A percentile compares a stretch with the other conserved stretches of the same genome.
Conservation (phyloP, 2,888 invertebrate genomes). For the Cotesia congregata region DNA sequence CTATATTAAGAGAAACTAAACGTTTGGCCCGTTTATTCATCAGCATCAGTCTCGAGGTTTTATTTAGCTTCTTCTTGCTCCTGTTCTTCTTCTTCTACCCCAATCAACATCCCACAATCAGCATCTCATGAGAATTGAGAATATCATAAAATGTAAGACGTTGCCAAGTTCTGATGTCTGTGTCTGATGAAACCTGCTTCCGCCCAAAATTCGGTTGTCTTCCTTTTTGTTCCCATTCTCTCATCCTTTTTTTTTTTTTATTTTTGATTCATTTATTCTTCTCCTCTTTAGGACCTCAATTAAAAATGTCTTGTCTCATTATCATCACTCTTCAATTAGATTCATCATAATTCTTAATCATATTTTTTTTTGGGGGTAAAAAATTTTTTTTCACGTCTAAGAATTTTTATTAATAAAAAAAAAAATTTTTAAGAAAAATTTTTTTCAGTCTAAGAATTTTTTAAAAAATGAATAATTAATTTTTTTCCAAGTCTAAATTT, state of each 20-base stretch:
- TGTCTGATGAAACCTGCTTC: constrained; percentile 35
- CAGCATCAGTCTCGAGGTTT: not conserved
- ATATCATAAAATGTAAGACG: not conserved
- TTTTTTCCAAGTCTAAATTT: not conserved
- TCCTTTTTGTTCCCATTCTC: constrained; percentile 12
- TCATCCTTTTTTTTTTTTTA: constrained; percentile 7
- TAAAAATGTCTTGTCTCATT: constrained; percentile 17
- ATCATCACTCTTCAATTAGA: not conserved
- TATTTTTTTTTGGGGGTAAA: not conserved
- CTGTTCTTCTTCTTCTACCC: constrained; percentile 41
- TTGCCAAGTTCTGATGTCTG: constrained; percentile 17
- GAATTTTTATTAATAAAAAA: not conserved
- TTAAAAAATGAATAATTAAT: not conserved
- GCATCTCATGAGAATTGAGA: not conserved
- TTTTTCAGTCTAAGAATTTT: not conserved
- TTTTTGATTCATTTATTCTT: not conserved
- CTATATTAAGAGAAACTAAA: not conserved
- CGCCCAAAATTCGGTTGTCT: constrained; percentile 34
- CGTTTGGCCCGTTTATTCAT: not conserved
- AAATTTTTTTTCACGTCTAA: not conserved
- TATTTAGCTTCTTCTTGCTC: constrained; percentile 24
- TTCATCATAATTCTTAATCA: not conserved
- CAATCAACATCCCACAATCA: constrained; percentile 53
- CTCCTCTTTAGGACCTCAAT: constrained; percentile 20
- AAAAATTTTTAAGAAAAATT: not conserved